Conservation (phyloP, 1,140 invertebrate genomes). For the Mactra quadrangularis region DNA sequence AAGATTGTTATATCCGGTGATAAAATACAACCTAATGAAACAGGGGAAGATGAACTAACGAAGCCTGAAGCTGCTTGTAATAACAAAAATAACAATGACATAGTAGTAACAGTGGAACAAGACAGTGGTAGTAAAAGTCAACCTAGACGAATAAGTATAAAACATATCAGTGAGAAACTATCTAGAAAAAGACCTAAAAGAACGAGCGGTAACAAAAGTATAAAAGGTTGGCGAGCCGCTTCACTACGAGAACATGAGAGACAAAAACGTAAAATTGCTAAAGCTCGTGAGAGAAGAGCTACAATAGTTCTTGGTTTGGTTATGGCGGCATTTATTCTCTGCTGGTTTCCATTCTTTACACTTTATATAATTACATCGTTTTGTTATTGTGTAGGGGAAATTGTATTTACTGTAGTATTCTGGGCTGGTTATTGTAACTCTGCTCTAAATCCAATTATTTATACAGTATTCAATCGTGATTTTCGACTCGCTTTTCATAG, state of each 20-base stretch:
- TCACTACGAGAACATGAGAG: conserved; percentile 90
- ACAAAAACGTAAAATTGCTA: conserved; percentile 95
- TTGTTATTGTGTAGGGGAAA: conserved; percentile 93
- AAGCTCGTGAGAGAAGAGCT: conserved; percentile 98
- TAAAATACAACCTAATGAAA: too few relatives aligned
- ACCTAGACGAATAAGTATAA: conserved; percentile 15
- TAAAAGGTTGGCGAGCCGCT: conserved; percentile 59
- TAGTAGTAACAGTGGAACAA: too few relatives aligned
- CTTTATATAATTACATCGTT: conserved; percentile 95
- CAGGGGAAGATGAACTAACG: too few relatives aligned
- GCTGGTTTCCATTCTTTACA: conserved; percentile 99
- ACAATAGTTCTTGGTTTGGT: conserved; percentile 98
- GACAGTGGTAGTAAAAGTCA: not conserved
- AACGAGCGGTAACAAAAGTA: conserved; percentile 48
- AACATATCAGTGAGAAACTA: conserved; percentile 28
- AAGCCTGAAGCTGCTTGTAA: too few relatives aligned
- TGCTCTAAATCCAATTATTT: conserved; percentile 98
- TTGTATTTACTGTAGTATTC: conserved; percentile 96
- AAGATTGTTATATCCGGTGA: too few relatives aligned
- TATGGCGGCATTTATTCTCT: conserved; percentile 99
- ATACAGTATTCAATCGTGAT: conserved; percentile 99
- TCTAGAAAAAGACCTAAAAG: conserved; percentile 46
- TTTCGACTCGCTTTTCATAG: conserved; percentile 99
- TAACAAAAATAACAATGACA: too few relatives aligned
- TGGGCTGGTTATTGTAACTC: conserved; percentile 99